These are phyloP conservation scores for Sardinella longiceps DNA, from an alignment of 2,797 vertebrate species.

Conservation along the genomic window DNA sequence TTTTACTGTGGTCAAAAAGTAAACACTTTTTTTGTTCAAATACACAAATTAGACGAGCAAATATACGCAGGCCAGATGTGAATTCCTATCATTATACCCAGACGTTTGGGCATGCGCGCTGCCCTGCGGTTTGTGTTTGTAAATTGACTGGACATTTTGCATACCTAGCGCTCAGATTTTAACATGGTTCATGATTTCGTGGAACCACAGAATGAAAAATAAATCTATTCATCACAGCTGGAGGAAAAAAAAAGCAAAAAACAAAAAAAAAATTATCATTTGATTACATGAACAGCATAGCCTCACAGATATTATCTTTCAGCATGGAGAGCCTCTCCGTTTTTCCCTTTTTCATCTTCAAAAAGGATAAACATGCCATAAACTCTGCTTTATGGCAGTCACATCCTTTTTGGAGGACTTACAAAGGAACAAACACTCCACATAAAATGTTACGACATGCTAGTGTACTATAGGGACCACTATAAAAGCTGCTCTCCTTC, in stretches of 20 bases:
- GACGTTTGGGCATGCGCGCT: constrained; percentile 48
- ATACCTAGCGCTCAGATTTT: constrained; percentile 9
- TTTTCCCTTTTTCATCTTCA: constrained; percentile 51
- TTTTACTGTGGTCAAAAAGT: constrained; percentile 50
- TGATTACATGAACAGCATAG: constrained; percentile 22
- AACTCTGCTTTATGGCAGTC: constrained; percentile 57
- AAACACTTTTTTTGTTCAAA: constrained; percentile 58
- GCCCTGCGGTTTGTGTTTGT: constrained; percentile 54
- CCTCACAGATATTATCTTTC: constrained; percentile 22
- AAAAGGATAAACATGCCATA: constrained; percentile 60
- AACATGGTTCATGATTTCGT: constrained; percentile 22
- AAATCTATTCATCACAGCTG: constrained; percentile 29
- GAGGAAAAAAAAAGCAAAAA: neutral
- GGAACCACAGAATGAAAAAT: constrained; percentile 21
- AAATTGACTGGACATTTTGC: constrained; percentile 35
- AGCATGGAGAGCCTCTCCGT: constrained; percentile 21
- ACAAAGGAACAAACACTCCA: constrained; percentile 65
- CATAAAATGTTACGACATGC: constrained; percentile 64
- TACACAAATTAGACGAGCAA: constrained; percentile 60
- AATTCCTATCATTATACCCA: constrained; percentile 48
- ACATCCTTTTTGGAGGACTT: constrained; percentile 65
- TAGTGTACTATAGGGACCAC: constrained; percentile 47
- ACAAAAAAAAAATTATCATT: neutral
- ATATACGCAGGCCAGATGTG: constrained; percentile 56
- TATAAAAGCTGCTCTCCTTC: constrained; percentile 41